A percentile compares a stretch with the other conserved stretches of the same genome.
These are phyloP conservation scores for Agrochola macilenta DNA, from an alignment of 2,888 invertebrate genomes.

Conservation along the genomic window DNA sequence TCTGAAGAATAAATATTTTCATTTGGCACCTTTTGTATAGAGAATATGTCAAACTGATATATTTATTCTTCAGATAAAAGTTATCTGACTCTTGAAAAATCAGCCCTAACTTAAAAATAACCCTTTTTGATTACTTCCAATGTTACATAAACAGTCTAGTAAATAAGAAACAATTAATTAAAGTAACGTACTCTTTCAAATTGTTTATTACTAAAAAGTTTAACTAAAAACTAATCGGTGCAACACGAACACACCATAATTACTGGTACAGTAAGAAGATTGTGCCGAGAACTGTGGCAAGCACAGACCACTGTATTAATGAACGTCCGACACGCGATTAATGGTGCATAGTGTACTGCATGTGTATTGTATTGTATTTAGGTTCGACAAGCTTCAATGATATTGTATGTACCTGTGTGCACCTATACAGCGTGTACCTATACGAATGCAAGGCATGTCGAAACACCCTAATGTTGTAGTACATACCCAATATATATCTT, in stretches of 20 bases:
- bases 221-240: conserved; percentile 24
- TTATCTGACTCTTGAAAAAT: no score
- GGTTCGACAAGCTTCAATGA: conserved; percentile 5
- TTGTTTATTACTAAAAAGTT: conserved; percentile 6
- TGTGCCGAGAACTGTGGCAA: conserved; percentile 50
- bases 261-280: conserved; percentile 46
- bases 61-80: no score
- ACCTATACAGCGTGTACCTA: not conserved
- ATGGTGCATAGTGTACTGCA: conserved; percentile 31
- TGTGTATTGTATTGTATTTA: conserved; percentile 28
- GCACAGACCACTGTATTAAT: conserved; percentile 53
- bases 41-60: no score
- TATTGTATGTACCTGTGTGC: conserved; percentile 4
- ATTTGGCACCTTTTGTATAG: no score
- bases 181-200: not conserved
- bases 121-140: not conserved
- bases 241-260: conserved; percentile 31
- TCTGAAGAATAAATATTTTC: no score
- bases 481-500: not conserved
- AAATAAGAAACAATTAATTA: not conserved
- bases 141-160: not conserved
- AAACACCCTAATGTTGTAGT: not conserved
- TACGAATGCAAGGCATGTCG: not conserved
- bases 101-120: not conserved
- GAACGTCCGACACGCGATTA: conserved; percentile 52